Evolutionary conservation across 2,113 vertebrate species (phyloP).

Genomic region (Corapipo altera): DNA sequence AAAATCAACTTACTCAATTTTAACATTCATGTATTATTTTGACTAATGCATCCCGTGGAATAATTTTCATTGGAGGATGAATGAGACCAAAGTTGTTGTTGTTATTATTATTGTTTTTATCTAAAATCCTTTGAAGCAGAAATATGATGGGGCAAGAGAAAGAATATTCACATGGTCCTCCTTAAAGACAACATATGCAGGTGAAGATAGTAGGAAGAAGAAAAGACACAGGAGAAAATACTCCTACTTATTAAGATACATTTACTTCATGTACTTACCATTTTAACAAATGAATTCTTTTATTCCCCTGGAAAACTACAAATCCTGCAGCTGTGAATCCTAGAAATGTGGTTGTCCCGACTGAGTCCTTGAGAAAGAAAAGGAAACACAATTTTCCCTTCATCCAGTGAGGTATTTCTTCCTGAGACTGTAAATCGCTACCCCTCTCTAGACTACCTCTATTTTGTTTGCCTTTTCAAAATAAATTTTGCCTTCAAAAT

Average conservation of each 20-base stretch:
- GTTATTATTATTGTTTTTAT: background rate
- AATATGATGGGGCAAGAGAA: background rate
- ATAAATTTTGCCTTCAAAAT: background rate
- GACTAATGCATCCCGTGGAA: background rate
- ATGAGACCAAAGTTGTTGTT: background rate
- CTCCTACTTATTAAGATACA: background rate
- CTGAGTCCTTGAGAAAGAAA: conserved; percentile 85
- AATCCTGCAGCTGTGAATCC: conserved; percentile 96
- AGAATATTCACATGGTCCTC: background rate
- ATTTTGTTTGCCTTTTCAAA: background rate
- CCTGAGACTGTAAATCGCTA: background rate
- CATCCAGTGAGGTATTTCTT: background rate
- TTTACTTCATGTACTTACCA: conserved; percentile 79
- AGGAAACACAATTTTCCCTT: background rate
- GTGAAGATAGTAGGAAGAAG: background rate
- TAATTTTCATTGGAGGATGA: background rate
- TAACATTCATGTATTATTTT: background rate
- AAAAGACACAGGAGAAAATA: background rate
- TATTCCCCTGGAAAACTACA: conserved; percentile 99
- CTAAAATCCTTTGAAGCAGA: background rate
- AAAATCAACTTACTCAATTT: background rate
- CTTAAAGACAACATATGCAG: background rate
- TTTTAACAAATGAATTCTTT: conserved; percentile 95
- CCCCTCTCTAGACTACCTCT: background rate
- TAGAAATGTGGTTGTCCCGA: conserved; percentile 91